Base-by-base conservation (phyloP, 1,140 invertebrate species). In the Plutomurus gul region DNA sequence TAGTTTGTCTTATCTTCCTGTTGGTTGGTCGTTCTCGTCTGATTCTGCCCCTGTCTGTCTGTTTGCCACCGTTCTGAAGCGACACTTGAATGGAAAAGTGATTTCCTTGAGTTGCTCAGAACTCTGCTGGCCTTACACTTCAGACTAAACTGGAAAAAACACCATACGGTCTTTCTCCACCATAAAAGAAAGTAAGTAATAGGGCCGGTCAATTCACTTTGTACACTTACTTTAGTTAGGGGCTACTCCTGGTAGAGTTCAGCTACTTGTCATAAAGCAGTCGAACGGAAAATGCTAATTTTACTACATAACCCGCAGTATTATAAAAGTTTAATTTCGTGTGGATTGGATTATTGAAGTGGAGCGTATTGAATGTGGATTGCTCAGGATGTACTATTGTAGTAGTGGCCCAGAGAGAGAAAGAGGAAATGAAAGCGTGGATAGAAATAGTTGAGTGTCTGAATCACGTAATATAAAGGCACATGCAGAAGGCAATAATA, bases 351-450 rank as follows among this genome's bases (percentile, higher is more conserved):
- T 25, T 56, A 3, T 13, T 65, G 27, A 65, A n/a, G n/a, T n/a
- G n/a, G n/a, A n/a, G n/a, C n/a, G n/a, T n/a, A n/a, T n/a, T n/a
- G n/a, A n/a, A n/a, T n/a, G n/a, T n/a, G n/a, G n/a, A n/a, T n/a
- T n/a, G n/a, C n/a, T n/a, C n/a, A n/a, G n/a, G n/a, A n/a, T n/a
- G n/a, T n/a, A n/a, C n/a, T n/a, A n/a, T n/a, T n/a, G n/a, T n/a
- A n/a, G n/a, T n/a, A n/a, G n/a, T n/a, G n/a, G n/a, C n/a, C n/a
- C n/a, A n/a, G n/a, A n/a, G n/a, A n/a, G n/a, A n/a, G n/a, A n/a
- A n/a, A n/a, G n/a, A n/a, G 56, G 56, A 65, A 65, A 36, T 65
- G 56, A 65, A 65, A 56, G 51, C 51, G 51, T 56, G 51, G 51
- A 20, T 30, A 65, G 30, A 27, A 56, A 56, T 56, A 25, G n/a